Conservation (phyloP, 2,113 vertebrate genomes). For the Gymnocephalus cernua region DNA sequence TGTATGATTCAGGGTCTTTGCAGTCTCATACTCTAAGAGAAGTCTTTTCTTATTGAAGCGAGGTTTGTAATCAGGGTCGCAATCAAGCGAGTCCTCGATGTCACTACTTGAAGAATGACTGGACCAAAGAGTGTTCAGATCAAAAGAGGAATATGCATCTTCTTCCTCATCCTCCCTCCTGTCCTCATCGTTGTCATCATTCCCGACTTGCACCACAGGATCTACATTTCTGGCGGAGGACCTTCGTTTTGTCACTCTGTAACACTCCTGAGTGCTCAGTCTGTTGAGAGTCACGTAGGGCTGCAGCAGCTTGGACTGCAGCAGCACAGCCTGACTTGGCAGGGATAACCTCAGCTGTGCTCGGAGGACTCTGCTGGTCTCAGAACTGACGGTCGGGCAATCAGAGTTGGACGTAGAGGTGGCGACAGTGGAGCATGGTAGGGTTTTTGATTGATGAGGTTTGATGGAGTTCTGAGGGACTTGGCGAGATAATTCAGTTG, state of each 20-base stretch:
- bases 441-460: background rate
- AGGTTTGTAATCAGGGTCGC: slow-evolving; percentile 68
- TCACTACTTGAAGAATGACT: slow-evolving; percentile 55
- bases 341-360: slow-evolving; percentile 44
- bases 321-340: slow-evolving; percentile 57
- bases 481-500: background rate
- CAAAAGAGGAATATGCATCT: slow-evolving; percentile 45
- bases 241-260: background rate
- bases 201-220: background rate
- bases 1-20: background rate
- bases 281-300: slow-evolving; percentile 70
- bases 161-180: background rate
- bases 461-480: background rate
- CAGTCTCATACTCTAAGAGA: slow-evolving; percentile 17
- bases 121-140: slow-evolving; percentile 71
- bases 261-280: slow-evolving; percentile 52
- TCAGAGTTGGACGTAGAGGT: background rate
- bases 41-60: slow-evolving; percentile 32
- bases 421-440: accelerated
- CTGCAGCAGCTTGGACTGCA: slow-evolving; percentile 64
- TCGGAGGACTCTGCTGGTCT: background rate
- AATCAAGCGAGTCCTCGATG: background rate
- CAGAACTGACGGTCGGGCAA: background rate
- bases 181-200: background rate
- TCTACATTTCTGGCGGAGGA: background rate